Evolutionary conservation across 2,888 invertebrate species (phyloP).

Genomic region (Brachypterus glaber): DNA sequence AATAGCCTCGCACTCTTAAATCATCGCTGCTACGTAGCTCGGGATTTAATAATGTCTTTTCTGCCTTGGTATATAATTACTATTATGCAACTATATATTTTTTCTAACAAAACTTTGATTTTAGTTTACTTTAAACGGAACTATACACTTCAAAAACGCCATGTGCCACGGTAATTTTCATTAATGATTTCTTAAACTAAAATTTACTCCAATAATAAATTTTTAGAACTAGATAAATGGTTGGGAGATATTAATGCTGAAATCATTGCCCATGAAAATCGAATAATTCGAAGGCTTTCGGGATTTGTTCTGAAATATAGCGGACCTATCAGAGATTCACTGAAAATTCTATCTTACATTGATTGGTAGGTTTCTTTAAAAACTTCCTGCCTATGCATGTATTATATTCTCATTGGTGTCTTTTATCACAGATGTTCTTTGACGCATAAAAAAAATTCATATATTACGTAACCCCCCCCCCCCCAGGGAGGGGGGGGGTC

Average conservation of each 20-base stretch:
- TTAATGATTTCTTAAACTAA: constrained; percentile 1
- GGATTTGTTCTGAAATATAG: constrained; percentile 33
- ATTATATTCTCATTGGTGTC: too few species aligned
- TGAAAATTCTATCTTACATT: constrained; percentile 32
- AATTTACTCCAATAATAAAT: constrained; percentile 13
- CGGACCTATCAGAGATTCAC: constrained; percentile 33
- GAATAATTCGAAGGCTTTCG: constrained; percentile 50
- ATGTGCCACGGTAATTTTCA: constrained; percentile 33
- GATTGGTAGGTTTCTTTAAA: constrained; percentile 30
- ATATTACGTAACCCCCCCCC: too few species aligned
- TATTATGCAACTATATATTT: too few species aligned
- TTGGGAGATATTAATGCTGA: constrained; percentile 72
- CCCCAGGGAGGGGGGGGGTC: too few species aligned
- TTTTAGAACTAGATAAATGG: constrained; percentile 60
- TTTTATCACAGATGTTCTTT: too few species aligned
- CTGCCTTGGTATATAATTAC: too few species aligned
- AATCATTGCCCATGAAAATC: constrained; percentile 70
- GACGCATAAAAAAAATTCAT: too few species aligned
- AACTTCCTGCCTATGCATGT: too few species aligned
- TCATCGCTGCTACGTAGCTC: too few species aligned
- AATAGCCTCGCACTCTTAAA: too few species aligned
- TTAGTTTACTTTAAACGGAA: constrained; percentile 15
- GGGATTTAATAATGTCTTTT: too few species aligned
- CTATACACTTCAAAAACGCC: constrained; percentile 38
- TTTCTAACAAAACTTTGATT: constrained; percentile 5